A percentile compares a stretch with the other conserved stretches of the same genome.
Evolutionary conservation across 2,888 invertebrate genomes (phyloP).

Genomic region (Margaritifera margaritifera): DNA sequence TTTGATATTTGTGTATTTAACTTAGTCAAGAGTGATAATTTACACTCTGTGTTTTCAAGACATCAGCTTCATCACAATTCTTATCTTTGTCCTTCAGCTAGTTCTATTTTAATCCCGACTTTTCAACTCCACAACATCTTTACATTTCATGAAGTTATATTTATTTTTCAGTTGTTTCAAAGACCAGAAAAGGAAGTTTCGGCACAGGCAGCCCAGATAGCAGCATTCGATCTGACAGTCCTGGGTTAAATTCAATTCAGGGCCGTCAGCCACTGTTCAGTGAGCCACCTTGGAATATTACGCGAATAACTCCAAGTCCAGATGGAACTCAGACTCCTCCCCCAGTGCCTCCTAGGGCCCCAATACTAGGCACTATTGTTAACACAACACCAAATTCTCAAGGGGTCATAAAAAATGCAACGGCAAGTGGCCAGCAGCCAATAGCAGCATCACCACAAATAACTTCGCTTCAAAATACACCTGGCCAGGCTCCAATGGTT

Average conservation of each 20-base stretch:
- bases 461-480: background rate
- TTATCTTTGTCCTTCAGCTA: too few species aligned
- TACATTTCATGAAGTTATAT: background rate
- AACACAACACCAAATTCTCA: slow-evolving; percentile 39
- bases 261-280: slow-evolving; percentile 6
- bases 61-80: too few species aligned
- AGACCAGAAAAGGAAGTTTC: slow-evolving; percentile 27
- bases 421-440: background rate
- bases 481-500: background rate
- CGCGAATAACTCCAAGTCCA: slow-evolving; percentile 30
- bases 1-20: too few species aligned
- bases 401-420: slow-evolving; percentile 20
- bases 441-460: background rate
- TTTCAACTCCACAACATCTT: too few species aligned
- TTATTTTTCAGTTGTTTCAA: slow-evolving; percentile 1
- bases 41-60: too few species aligned
- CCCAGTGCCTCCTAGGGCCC: slow-evolving; percentile 60
- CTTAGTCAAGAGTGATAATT: too few species aligned
- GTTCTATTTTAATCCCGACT: too few species aligned
- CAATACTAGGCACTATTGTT: slow-evolving; percentile 34
- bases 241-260: slow-evolving; percentile 30
- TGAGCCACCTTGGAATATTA: slow-evolving; percentile 23
- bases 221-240: slow-evolving; percentile 76
- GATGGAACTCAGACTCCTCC: slow-evolving; percentile 76
- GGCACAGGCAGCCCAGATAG: slow-evolving; percentile 85